Conservation (phyloP, 2,888 invertebrate species). For the Drosophila yooni region DNA sequence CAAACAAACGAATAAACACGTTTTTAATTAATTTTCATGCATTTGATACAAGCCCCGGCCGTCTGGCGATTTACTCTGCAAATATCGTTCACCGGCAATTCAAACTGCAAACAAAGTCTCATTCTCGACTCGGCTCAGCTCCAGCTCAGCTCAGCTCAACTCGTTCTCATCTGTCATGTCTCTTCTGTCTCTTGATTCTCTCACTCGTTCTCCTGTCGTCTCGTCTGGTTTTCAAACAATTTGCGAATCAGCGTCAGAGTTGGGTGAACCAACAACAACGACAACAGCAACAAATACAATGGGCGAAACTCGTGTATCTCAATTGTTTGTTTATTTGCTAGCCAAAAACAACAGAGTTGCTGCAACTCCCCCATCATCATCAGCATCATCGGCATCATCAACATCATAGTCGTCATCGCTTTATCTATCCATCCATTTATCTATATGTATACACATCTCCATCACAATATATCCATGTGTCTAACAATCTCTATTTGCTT, state of each 20-base stretch:
- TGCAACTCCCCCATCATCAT: constrained; percentile 32
- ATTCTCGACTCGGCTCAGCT: background rate
- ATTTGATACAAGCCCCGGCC: constrained; percentile 49
- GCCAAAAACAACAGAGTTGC: constrained; percentile 72
- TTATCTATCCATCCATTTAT: constrained; percentile 7
- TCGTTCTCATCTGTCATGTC: background rate
- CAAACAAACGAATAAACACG: constrained; percentile 46
- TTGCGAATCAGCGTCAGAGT: constrained; percentile 64
- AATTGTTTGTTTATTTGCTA: constrained; percentile 77
- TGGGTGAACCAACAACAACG: constrained; percentile 39
- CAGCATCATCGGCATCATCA: constrained; percentile 1
- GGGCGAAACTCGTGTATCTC: constrained; percentile 57
- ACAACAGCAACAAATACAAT: constrained; percentile 40
- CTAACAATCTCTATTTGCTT: constrained; percentile 45
- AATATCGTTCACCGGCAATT: constrained; percentile 67
- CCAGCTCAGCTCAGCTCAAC: constrained; percentile 15
- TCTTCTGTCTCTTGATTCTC: background rate
- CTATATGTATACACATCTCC: constrained; percentile 7
- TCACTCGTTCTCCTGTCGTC: constrained; percentile 21
- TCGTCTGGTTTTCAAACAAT: constrained; percentile 67
- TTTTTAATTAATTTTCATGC: constrained; percentile 74
- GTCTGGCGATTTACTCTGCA: constrained; percentile 60
- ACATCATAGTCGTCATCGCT: background rate
- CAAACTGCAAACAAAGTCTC: constrained; percentile 75
- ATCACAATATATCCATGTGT: constrained; percentile 18